Percentiles rank a stretch among this genome's conserved stretches.
Evolutionary conservation across 2,113 vertebrate species (phyloP).

Genomic region (Spea multiplicata): DNA sequence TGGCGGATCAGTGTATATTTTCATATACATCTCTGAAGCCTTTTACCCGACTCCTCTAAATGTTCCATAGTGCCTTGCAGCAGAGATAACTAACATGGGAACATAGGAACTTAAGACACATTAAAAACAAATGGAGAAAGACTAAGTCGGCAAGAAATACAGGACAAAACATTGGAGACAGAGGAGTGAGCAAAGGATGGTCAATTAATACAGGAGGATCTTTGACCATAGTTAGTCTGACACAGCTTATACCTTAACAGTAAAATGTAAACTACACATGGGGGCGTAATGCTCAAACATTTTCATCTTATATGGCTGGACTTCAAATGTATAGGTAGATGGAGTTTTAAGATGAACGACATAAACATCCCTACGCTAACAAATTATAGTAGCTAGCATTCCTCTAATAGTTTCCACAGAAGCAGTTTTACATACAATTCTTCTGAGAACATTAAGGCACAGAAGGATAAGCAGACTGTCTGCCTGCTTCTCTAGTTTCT

Average conservation of each 20-base stretch:
- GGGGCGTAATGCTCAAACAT: not conserved
- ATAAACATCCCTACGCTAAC: slow-evolving; percentile 35
- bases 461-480: too few relatives aligned
- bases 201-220: not conserved
- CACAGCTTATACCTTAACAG: not conserved
- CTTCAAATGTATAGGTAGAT: slow-evolving; percentile 1
- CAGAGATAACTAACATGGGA: too few relatives aligned
- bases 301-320: slow-evolving; percentile 34
- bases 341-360: not conserved
- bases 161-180: too few relatives aligned
- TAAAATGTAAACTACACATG: not conserved
- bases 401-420: slow-evolving; percentile 33
- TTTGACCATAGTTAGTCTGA: not conserved
- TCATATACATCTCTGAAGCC: too few relatives aligned
- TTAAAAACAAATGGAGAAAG: too few relatives aligned
- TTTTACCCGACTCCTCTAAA: too few relatives aligned
- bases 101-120: too few relatives aligned
- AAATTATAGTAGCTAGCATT: slow-evolving; percentile 24
- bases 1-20: too few relatives aligned
- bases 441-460: slow-evolving; percentile 15
- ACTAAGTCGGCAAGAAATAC: too few relatives aligned
- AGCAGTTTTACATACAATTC: slow-evolving; percentile 15
- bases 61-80: too few relatives aligned
- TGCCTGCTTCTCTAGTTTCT: too few relatives aligned
- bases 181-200: too few relatives aligned